Evolutionary conservation across 2,888 invertebrate genomes (phyloP), one percentile per base, ranked within the genome.

Genomic region (Pollenia labialis): DNA sequence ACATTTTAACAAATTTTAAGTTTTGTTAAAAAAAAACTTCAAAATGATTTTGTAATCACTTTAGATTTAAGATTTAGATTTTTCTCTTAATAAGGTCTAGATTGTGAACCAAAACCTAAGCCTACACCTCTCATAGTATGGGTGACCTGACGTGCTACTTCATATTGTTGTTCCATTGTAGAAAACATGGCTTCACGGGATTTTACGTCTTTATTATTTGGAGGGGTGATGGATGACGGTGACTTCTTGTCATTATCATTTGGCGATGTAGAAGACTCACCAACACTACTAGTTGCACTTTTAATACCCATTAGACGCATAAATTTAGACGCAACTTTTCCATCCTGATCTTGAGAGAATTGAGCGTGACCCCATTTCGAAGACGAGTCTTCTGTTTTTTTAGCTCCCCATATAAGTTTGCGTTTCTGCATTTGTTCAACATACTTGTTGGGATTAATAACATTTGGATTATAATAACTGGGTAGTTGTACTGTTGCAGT

Each of bases 91-190:
- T 85, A 89, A 12, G 91, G 93, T 32, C 95, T 92, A 44, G 94
- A 92, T 88, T 94, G 94, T 40, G 94, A 94, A 58, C 95, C 94
- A 93, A 97, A 97, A 72, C 97, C 97, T 48, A 97, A 94, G 0
- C 97, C 97, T 0, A 97, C 96, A 0, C 97, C 97, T 1, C 99
- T 95, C 95, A 99, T 98, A 11, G 99, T 98, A 94, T 99, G 99
- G 0, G 99, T 99, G 23, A 98, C 97, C 88, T 98, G 97, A 50
- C 99, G 95, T 0, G 99, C 99, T 75, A 98, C 97, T 93, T 99
- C 98, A 92, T 99, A 99, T 93, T 99, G 99, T 89, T 97, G 97
- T 91, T 99, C 99, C 96, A 99, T 97, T 71, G 97, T 96, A 88
- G 95, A 95, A 93, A 99, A 99, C 94, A 99, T 95, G 92, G 98